Evolutionary conservation across 2,888 invertebrate genomes (phyloP).

Genomic region (Leucania comma): DNA sequence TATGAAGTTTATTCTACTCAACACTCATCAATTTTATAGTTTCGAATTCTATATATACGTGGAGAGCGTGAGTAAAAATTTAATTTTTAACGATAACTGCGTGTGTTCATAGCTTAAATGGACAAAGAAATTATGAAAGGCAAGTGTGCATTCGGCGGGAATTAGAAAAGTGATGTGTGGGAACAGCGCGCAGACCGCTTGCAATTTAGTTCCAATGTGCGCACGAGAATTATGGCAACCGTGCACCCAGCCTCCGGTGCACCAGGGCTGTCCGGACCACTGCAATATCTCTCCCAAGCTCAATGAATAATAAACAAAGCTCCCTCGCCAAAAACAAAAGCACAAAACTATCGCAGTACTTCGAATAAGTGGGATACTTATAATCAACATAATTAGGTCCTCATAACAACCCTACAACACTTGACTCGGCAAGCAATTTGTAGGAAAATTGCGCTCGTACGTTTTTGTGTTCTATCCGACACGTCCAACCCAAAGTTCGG

Average conservation of each 20-base stretch:
- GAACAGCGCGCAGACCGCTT: slow-evolving; percentile 77
- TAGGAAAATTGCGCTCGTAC: slow-evolving; percentile 75
- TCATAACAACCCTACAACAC: slow-evolving; percentile 64
- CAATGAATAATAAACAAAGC: slow-evolving; percentile 10
- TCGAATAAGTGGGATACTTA: slow-evolving; percentile 50
- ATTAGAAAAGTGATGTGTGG: slow-evolving; percentile 89
- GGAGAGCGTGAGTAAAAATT: slow-evolving; percentile 48
- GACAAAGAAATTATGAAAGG: slow-evolving; percentile 75
- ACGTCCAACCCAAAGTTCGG: slow-evolving; percentile 47
- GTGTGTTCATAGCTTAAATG: slow-evolving; percentile 67
- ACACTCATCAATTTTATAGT: slow-evolving; percentile 63
- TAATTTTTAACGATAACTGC: slow-evolving; percentile 46
- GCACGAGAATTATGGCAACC: slow-evolving; percentile 86
- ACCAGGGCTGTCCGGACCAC: slow-evolving; percentile 74
- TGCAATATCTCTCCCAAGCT: not conserved
- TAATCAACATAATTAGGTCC: slow-evolving; percentile 54
- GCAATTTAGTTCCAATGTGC: slow-evolving; percentile 86
- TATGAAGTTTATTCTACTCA: slow-evolving; percentile 69
- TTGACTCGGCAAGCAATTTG: slow-evolving; percentile 72
- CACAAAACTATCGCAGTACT: slow-evolving; percentile 49
- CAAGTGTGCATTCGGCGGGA: slow-evolving; percentile 76
- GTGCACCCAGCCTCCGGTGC: slow-evolving; percentile 74
- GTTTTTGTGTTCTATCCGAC: slow-evolving; percentile 74
- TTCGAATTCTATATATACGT: slow-evolving; percentile 55
- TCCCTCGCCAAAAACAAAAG: slow-evolving; percentile 45